Evolutionary conservation across 2,797 vertebrate genomes (phyloP), one percentile per base, ranked within the genome.

Genomic region (Semaprochilodus insignis): DNA sequence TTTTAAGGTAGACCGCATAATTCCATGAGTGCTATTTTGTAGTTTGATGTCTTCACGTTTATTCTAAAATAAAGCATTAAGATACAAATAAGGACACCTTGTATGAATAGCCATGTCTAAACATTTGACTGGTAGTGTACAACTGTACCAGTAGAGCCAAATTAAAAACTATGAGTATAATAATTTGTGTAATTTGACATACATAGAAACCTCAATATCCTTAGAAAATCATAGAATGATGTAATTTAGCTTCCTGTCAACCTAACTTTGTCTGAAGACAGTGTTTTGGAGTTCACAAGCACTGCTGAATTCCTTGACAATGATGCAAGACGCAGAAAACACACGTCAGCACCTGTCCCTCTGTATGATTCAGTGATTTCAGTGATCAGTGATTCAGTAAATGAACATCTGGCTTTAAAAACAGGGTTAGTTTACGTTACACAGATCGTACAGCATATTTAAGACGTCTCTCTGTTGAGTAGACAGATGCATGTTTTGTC

Each of bases 291-390:
- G n/a, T 67, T 40, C 40, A 59, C 75, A 72, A 80, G 69, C 36
- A 65, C 34, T 31, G 51, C 31, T 78, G 72, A 69, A 85, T 88
- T 85, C 85, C 73, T 82, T 36, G 36, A 21, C 14, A 8, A 82
- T 85, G 81, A 86, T 66, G 72, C 55, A 44, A 13, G 54, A 31
- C n/a, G 51, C 57, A 25, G 44, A 65, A 55, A 34, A 15, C 77
- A 83, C 70, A 85, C 76, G 83, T 82, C 55, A 40, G 78, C 59
- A 77, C 81, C 36, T 62, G 21, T 65, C 19, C 11, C 48, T 36
- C 36, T 44, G 54, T 34, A n/a, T 40, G 21, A 59, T 14, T 74
- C 19, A 74, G 36, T 14, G 7, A 2, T 66, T 34, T 48, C n/a
- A n/a, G n/a, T n/a, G n/a, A n/a, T n/a, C n/a, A n/a, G n/a, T n/a